phyloP scores from a whole-genome alignment of 2,113 vertebrate genomes.

The Reinhardtius hippoglossoides region DNA sequence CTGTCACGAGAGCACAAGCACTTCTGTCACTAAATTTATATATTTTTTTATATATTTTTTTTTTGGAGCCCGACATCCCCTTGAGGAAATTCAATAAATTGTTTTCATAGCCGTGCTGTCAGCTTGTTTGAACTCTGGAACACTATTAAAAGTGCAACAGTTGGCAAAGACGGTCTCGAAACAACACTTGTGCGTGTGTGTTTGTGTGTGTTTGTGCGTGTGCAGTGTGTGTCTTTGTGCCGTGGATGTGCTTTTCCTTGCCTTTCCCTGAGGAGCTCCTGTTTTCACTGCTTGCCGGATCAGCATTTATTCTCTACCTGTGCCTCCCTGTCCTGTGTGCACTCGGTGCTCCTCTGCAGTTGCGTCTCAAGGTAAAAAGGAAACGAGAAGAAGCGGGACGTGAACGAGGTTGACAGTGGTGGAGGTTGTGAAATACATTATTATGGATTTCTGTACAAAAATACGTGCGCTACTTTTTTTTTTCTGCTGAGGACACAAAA shows the following conservation, averaged over 20 bases:
- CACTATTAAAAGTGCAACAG: constrained; percentile 1
- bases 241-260: background rate
- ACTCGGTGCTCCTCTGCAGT: constrained; percentile 7
- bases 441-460: background rate
- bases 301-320: constrained; percentile 26
- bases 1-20: background rate
- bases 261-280: constrained; percentile 33
- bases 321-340: constrained; percentile 35
- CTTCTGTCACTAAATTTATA: background rate
- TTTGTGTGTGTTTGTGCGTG: background rate
- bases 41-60: background rate
- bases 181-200: background rate
- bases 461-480: background rate
- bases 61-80: background rate
- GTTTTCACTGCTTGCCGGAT: constrained; percentile 8
- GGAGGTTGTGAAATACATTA: constrained; percentile 23
- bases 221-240: background rate
- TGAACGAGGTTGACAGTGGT: constrained; percentile 13
- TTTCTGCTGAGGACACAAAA: background rate
- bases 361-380: constrained; percentile 37
- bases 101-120: background rate
- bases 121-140: background rate
- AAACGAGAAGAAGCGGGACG: background rate
- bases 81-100: constrained; percentile 1
- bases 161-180: background rate